Percentiles rank a stretch among this genome's conserved stretches.
Conservation (phyloP, 2,113 vertebrate genomes). For the Sander vitreus region DNA sequence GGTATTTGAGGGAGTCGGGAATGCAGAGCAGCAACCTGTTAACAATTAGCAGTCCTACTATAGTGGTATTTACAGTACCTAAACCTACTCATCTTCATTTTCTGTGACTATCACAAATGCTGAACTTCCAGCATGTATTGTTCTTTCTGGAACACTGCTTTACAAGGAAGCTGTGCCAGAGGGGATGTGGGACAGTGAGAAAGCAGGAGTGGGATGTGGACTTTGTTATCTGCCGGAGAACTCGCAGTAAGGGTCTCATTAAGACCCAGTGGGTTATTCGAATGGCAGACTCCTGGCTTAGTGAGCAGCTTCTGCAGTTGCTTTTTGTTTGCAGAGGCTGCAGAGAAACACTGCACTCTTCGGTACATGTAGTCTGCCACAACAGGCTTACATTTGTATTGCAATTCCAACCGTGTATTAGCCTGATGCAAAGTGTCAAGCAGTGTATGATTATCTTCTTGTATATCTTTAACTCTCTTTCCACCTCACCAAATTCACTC, state of each 20-base stretch:
- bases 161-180: constrained; percentile 21
- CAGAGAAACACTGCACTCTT: neutral
- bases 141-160: constrained; percentile 7
- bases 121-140: neutral
- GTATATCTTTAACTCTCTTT: constrained; percentile 83
- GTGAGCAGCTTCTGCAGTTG: constrained; percentile 13
- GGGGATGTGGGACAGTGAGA: constrained; percentile 23
- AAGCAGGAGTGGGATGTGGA: constrained; percentile 25
- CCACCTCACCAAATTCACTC: constrained; percentile 91
- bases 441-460: constrained; percentile 14
- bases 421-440: constrained; percentile 15
- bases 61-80: neutral
- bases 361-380: neutral
- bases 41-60: neutral
- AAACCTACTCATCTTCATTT: neutral
- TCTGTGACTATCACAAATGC: neutral
- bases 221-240: constrained; percentile 9
- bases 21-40: constrained; percentile 9
- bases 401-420: neutral
- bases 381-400: neutral
- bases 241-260: constrained; percentile 23
- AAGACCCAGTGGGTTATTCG: constrained; percentile 12
- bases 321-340: constrained; percentile 21
- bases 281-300: constrained; percentile 18
- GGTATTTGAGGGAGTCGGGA: neutral